Base-by-base conservation (phyloP, 2,888 invertebrate species). In the Pecten maximus region DNA sequence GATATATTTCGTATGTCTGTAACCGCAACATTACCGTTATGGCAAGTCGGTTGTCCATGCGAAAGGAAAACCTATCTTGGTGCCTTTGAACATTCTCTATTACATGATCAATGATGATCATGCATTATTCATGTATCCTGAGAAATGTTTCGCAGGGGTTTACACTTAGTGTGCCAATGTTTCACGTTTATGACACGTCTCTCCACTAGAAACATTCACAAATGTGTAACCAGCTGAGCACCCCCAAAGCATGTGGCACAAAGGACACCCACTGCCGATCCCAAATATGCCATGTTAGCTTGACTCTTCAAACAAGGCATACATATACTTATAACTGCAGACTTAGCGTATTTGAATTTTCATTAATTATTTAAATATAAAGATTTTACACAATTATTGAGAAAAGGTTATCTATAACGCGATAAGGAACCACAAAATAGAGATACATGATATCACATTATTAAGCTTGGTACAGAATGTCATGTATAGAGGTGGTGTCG, bases 161-260 rank as follows among this genome's bases (percentile, higher is more conserved):
- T 74, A 74, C 74, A 74, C 35, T 74, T 23, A 74, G 23, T 74
- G 74, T 35, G 74, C 35, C 74, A 74, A 35, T 74, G 74, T 74
- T 74, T 35, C 15, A 74, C 35, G 15, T 74, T 1, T 28, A 28
- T 74, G 35, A 74, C 74, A 74, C 35, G 74, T 74, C 35, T 35
- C 28, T 10, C 35, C 74, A 74, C 35, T 28, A 35, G 35, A 74
- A 74, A 10, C 74, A 74, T 54, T 54, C 23, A 54, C 54, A 54
- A 54, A 54, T 54, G 54, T 54, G 23, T 54, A 74, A 35, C 35
- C 28, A 74, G 74, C 74, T 12, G 2, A 35, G 35, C 74, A 74
- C 74, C 74, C 23, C 74, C 2, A 15, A 28, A 74, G 74, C 74
- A 74, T 74, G 74, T 74, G 35, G 35, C 28, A 74, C 74, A 74